A percentile compares a stretch with the other conserved stretches of the same genome.
phyloP scores from a whole-genome alignment of 1,140 invertebrate species.

The Scylla paramamosain region DNA sequence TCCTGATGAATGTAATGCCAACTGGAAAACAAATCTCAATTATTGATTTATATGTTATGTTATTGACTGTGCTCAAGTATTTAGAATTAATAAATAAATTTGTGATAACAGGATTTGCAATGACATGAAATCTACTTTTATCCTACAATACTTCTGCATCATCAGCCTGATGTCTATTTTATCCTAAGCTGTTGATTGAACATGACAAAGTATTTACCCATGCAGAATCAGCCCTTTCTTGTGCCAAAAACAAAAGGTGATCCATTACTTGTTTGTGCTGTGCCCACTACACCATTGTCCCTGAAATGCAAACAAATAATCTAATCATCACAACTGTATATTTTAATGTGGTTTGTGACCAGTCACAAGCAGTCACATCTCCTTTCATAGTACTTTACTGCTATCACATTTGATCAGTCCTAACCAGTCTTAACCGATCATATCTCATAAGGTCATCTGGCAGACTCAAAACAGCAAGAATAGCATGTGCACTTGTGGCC shows the following conservation, averaged over 20 bases:
- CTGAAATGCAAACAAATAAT: background rate
- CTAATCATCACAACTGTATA: no score
- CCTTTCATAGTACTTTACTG: no score
- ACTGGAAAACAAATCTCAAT: slow-evolving; percentile 16
- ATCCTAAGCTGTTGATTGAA: background rate
- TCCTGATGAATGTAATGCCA: slow-evolving; percentile 59
- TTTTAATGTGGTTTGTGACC: no score
- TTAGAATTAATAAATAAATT: no score
- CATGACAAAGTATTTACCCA: slow-evolving; percentile 55
- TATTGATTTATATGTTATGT: background rate
- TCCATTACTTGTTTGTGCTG: slow-evolving; percentile 57
- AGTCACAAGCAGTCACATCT: no score
- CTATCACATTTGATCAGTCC: no score
- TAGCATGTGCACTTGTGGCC: no score
- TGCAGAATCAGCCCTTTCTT: slow-evolving; percentile 72
- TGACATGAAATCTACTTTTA: background rate
- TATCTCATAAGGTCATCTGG: no score
- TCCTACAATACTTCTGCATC: background rate
- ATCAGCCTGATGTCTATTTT: background rate
- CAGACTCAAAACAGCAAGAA: no score
- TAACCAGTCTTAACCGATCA: no score
- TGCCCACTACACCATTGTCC: slow-evolving; percentile 44
- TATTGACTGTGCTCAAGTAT: background rate
- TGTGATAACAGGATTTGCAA: no score
- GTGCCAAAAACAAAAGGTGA: slow-evolving; percentile 74